Percentiles rank a stretch among this genome's conserved stretches.
These are phyloP conservation scores for Rhinopomastus cyanomelas DNA, from an alignment of 2,113 vertebrate genomes.

Conservation along the genomic window DNA sequence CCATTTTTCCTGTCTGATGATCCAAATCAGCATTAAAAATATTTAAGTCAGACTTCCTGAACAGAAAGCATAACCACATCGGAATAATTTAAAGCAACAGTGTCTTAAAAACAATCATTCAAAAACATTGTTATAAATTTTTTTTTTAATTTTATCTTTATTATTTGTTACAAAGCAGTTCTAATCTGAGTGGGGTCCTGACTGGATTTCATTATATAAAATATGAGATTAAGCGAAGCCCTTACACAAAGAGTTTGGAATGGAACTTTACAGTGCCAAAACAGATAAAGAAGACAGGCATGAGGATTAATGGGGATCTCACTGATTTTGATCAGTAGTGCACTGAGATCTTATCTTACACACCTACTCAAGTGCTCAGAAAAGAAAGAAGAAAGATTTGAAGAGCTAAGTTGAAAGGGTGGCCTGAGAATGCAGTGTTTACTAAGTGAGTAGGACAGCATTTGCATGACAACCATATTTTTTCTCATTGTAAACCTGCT, in stretches of 20 bases:
- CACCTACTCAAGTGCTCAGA: not conserved
- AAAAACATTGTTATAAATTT: not conserved
- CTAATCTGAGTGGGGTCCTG: not conserved
- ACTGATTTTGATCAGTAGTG: not conserved
- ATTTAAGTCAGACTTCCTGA: not conserved
- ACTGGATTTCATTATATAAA: not conserved
- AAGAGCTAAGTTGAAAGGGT: not conserved
- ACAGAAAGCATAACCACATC: not conserved
- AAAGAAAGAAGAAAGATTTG: not conserved
- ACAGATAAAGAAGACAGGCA: not conserved
- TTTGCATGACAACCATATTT: slow-evolving; percentile 12
- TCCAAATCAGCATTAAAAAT: not conserved
- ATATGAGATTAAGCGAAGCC: not conserved
- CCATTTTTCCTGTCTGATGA: not conserved
- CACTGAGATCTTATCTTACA: not conserved
- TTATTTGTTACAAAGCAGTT: not conserved
- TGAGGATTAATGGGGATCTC: not conserved
- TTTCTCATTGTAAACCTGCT: too few relatives aligned
- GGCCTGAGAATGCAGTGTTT: not conserved
- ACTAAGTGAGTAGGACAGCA: not conserved
- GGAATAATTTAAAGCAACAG: not conserved
- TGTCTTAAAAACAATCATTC: not conserved
- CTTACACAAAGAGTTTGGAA: slow-evolving; percentile 1
- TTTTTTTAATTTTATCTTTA: not conserved
- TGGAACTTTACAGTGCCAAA: not conserved